Evolutionary conservation across 1,140 invertebrate genomes (phyloP).

Genomic region (Macrotrachela quadricornifera): DNA sequence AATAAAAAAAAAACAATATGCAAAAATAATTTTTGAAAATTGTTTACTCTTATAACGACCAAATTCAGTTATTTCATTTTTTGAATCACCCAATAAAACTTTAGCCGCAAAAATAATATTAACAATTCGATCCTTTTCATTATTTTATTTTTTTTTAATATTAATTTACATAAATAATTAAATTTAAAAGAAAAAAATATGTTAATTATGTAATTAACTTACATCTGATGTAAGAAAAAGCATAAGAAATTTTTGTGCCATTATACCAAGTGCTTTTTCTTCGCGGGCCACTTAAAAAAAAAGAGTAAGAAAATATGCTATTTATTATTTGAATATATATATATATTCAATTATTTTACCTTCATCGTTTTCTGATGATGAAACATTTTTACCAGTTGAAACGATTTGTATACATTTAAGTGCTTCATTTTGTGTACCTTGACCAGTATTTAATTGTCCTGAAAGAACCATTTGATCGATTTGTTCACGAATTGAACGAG

Average conservation of each 20-base stretch:
- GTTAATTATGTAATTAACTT: conserved; percentile 18
- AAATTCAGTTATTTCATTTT: conserved; percentile 21
- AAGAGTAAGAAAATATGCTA: background rate
- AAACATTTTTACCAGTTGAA: too few species aligned
- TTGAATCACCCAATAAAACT: conserved; percentile 37
- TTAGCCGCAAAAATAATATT: conserved; percentile 46
- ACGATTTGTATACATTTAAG: too few species aligned
- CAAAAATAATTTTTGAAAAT: too few species aligned
- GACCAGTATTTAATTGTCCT: too few species aligned
- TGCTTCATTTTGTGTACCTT: too few species aligned
- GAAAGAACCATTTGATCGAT: too few species aligned
- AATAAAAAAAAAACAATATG: too few species aligned
- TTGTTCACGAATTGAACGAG: too few species aligned
- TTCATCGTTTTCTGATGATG: too few species aligned
- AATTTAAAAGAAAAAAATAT: background rate
- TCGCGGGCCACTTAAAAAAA: conserved; percentile 13
- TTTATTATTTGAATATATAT: too few species aligned
- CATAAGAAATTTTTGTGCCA: conserved; percentile 51
- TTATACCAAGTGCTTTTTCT: conserved; percentile 43
- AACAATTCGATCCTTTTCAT: conserved; percentile 25
- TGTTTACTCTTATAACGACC: conserved; percentile 31
- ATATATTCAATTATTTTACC: too few species aligned
- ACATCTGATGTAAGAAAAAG: conserved; percentile 45
- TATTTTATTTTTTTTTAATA: background rate
- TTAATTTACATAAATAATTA: background rate